A percentile compares a stretch with the other conserved stretches of the same genome.
phyloP scores from a whole-genome alignment of 2,113 vertebrate species.

The Symphodus melops region DNA sequence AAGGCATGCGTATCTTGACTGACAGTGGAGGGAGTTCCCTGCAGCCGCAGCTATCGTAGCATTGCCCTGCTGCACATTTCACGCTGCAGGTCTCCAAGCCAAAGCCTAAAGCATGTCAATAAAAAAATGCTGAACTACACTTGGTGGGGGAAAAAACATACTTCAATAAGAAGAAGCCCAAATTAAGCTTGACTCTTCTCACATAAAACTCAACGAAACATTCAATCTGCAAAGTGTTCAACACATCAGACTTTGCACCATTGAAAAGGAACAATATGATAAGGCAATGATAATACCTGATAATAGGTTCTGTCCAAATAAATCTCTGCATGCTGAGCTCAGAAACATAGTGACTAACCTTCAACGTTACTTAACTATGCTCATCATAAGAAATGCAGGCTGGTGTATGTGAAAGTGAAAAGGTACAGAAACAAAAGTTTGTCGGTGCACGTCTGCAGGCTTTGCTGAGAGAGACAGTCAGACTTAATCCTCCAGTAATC shows the following conservation, averaged over 20 bases:
- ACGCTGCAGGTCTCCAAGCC: conserved; percentile 1
- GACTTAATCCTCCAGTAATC: background rate
- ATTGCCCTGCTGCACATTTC: conserved; percentile 5
- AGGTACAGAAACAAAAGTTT: too few relatives aligned
- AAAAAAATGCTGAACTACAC: conserved; percentile 3
- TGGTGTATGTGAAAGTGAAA: too few relatives aligned
- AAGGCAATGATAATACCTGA: background rate
- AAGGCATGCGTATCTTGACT: conserved; percentile 7
- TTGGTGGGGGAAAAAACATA: background rate
- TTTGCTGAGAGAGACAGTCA: background rate
- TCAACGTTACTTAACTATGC: background rate
- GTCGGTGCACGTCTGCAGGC: background rate
- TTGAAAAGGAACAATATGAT: background rate
- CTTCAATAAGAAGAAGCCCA: background rate
- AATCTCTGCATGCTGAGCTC: background rate
- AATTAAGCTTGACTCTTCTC: background rate
- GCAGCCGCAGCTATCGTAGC: conserved; percentile 13
- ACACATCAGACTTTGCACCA: background rate
- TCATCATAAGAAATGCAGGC: background rate
- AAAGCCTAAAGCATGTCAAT: conserved; percentile 7
- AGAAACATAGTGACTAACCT: background rate
- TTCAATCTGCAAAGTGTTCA: too few relatives aligned
- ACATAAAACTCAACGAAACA: too few relatives aligned
- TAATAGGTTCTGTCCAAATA: background rate
- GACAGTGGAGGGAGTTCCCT: conserved; percentile 17